Percentiles rank a stretch among this genome's conserved stretches.
Evolutionary conservation across 1,140 invertebrate species (phyloP).

Genomic region (Eumeta japonica): DNA sequence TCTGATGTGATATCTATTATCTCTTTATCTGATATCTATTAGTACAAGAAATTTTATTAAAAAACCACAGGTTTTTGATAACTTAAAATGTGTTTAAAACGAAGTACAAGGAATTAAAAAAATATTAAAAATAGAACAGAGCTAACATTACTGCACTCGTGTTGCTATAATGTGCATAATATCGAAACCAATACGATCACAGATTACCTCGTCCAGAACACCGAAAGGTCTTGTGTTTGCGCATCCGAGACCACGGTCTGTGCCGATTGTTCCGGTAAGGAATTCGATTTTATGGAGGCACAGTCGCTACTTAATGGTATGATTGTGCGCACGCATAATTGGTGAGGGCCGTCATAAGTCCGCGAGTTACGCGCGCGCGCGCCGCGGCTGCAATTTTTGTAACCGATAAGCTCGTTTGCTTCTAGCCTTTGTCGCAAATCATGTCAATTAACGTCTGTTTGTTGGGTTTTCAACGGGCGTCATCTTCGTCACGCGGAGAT

Average conservation of each 20-base stretch:
- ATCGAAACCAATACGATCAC: neutral
- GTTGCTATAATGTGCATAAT: neutral
- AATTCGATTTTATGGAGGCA: constrained; percentile 1
- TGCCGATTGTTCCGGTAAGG: constrained; percentile 1
- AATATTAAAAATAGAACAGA: neutral
- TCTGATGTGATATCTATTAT: too few relatives aligned
- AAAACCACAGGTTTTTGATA: too few relatives aligned
- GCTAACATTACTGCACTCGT: neutral
- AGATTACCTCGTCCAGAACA: neutral
- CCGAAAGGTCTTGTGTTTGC: neutral
- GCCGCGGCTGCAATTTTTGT: too few relatives aligned
- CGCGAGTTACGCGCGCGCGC: too few relatives aligned
- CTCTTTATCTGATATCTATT: too few relatives aligned
- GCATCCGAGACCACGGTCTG: neutral
- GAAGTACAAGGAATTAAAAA: neutral
- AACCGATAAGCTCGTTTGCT: too few relatives aligned
- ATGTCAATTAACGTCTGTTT: too few relatives aligned
- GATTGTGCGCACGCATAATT: neutral
- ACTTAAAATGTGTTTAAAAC: too few relatives aligned
- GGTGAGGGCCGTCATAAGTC: neutral
- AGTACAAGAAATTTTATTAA: too few relatives aligned
- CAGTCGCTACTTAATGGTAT: neutral
- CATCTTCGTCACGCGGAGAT: too few relatives aligned
- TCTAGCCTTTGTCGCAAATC: too few relatives aligned
- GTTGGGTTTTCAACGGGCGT: too few relatives aligned